Evolutionary conservation across 2,113 vertebrate genomes (phyloP), one percentile per base, ranked within the genome.

Genomic region (Pachypanchax playfairii): DNA sequence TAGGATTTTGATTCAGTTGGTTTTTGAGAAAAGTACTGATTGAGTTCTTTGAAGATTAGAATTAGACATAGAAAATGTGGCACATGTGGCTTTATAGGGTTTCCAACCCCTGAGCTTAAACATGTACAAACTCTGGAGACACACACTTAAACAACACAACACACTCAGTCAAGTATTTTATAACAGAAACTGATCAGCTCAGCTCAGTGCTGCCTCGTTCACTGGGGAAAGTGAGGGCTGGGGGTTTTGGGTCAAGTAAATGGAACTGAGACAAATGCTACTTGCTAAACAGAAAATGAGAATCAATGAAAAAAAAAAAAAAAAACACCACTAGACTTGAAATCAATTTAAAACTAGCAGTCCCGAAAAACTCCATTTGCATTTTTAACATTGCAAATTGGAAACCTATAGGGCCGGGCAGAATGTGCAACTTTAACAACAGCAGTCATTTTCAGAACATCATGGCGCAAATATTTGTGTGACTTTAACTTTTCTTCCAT

Each of bases 241-340:
- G n/a, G n/a, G n/a, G n/a, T n/a, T n/a, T n/a, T n/a, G n/a, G 58
- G 47, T 65, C 59, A 49, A 65, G 55, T 65, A 18, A 10, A 43
- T 50, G 26, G 44, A 84, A 67, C 55, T 46, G 65, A 84, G 83
- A 89, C 69, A 78, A 87, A 88, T 80, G 80, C 61, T 25, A 47
- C 73, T 3, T 11, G 71, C 69, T 75, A 55, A 47, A 38, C 72
- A 70, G 73, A 60, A 76, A 87, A 71, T 42, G 26, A 62, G 12
- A 61, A 82, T 83, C 82, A n/a, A 83, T 86, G 70, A 15, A 35
- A n/a, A n/a, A 15, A 5, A 33, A 33, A 33, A 4, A 33, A 33
- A 33, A 4, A 4, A 9, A 50, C 58, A 68, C 60, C 69, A 44
- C 55, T 56, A 53, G 70, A 50, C 26, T 41, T 0, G n/a, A 53